Percentiles rank a stretch among this genome's conserved stretches.
These are phyloP conservation scores for Polia nebulosa DNA, from an alignment of 2,888 invertebrate species.

Conservation along the genomic window DNA sequence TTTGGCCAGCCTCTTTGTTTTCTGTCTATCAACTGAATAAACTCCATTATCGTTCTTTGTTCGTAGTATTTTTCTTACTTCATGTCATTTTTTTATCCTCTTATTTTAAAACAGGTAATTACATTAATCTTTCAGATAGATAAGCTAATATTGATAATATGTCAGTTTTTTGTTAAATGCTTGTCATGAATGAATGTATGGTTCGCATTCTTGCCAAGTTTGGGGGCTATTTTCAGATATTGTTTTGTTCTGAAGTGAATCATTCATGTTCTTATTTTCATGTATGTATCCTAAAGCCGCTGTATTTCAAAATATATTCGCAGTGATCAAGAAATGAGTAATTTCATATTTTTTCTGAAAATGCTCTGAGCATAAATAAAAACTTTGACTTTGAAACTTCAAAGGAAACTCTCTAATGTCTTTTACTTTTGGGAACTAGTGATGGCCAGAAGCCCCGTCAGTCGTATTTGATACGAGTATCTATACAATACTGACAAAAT, in stretches of 20 bases:
- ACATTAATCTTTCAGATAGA: not conserved
- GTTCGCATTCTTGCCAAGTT: conserved; percentile 38
- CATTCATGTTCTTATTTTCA: conserved; percentile 1
- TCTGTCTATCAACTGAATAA: not conserved
- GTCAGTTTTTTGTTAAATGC: conserved; percentile 3
- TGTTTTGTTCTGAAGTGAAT: conserved; percentile 12
- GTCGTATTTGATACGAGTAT: no score
- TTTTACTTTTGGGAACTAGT: no score
- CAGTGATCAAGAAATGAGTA: not conserved
- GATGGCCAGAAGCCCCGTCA: no score
- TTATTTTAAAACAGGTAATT: not conserved
- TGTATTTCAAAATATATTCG: not conserved
- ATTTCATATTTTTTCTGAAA: no score
- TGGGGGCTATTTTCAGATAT: conserved; percentile 22
- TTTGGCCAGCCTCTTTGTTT: not conserved
- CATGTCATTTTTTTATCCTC: not conserved
- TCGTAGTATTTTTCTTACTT: not conserved
- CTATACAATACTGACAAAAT: no score
- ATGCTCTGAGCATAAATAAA: no score
- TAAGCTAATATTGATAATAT: conserved; percentile 29
- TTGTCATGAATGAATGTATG: conserved; percentile 22
- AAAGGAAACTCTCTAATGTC: no score
- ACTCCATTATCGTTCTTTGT: not conserved
- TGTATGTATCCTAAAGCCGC: not conserved
- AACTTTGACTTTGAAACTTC: no score